These are phyloP conservation scores for Biston betularia DNA, from an alignment of 2,888 invertebrate genomes.

Conservation along the genomic window DNA sequence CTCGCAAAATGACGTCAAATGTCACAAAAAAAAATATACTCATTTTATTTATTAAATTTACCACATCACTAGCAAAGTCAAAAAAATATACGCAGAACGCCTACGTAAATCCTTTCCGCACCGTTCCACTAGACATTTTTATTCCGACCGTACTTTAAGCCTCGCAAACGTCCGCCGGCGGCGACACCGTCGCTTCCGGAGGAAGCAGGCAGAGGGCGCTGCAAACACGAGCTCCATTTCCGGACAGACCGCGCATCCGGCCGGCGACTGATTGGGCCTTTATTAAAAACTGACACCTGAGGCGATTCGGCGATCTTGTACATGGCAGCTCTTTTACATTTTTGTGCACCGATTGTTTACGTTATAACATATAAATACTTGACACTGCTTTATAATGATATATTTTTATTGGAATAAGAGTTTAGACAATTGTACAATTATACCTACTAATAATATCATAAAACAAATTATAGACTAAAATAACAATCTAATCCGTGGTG, in stretches of 20 bases:
- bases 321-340: conserved; percentile 25
- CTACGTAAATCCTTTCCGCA: conserved; percentile 16
- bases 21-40: not conserved
- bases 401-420: too few relatives aligned
- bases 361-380: too few relatives aligned
- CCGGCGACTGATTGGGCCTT: conserved; percentile 81
- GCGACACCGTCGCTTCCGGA: conserved; percentile 68
- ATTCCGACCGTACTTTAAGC: conserved; percentile 35
- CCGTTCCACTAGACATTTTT: conserved; percentile 17
- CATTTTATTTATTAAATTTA: not conserved
- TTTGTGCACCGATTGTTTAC: not conserved
- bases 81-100: conserved; percentile 1
- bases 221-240: conserved; percentile 83
- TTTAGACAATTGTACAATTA: too few relatives aligned
- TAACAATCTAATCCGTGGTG: too few relatives aligned
- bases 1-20: too few relatives aligned
- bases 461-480: too few relatives aligned
- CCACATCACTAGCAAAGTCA: conserved; percentile 7
- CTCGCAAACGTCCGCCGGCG: conserved; percentile 53
- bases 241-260: conserved; percentile 77
- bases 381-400: too few relatives aligned
- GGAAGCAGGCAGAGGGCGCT: conserved; percentile 71
- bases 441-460: too few relatives aligned
- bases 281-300: conserved; percentile 85
- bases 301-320: conserved; percentile 56